Percentiles rank a stretch among this genome's conserved stretches.
These are phyloP conservation scores for Geotrypetes seraphini DNA, from an alignment of 2,797 vertebrate genomes.

Conservation along the genomic window DNA sequence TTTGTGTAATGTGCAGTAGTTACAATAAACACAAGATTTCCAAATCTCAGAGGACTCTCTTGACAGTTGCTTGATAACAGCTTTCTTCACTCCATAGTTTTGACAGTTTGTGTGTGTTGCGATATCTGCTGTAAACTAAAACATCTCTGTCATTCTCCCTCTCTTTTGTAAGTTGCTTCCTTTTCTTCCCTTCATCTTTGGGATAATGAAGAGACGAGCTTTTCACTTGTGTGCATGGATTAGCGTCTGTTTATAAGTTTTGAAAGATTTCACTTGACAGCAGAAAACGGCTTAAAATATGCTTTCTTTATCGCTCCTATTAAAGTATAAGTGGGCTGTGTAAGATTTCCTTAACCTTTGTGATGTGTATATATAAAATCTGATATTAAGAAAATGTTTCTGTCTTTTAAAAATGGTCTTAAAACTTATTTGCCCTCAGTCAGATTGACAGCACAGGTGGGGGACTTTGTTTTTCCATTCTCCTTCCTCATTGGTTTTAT, in stretches of 20 bases:
- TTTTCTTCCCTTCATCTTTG: constrained; percentile 43
- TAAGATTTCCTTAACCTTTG: constrained; percentile 36
- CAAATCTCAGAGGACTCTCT: constrained; percentile 70
- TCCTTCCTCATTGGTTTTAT: too few relatives aligned
- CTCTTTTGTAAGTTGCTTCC: constrained; percentile 55
- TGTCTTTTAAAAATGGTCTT: too few relatives aligned
- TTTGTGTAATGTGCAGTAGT: constrained; percentile 87
- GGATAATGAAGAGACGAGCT: constrained; percentile 60
- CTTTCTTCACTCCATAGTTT: constrained; percentile 71
- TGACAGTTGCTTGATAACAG: constrained; percentile 75
- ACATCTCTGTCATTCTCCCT: constrained; percentile 71
- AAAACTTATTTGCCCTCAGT: too few relatives aligned
- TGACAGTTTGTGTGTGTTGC: constrained; percentile 75
- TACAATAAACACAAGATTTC: constrained; percentile 74
- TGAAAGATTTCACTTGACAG: constrained; percentile 44
- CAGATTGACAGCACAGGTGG: too few relatives aligned
- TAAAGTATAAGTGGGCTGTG: constrained; percentile 21
- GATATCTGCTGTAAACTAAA: constrained; percentile 71
- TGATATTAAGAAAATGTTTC: too few relatives aligned
- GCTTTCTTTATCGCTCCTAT: constrained; percentile 20
- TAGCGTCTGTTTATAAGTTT: constrained; percentile 54
- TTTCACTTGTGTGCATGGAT: constrained; percentile 53
- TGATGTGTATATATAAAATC: constrained; percentile 9
- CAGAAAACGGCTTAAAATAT: constrained; percentile 32
- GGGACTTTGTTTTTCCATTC: too few relatives aligned